Evolutionary conservation across 1,140 invertebrate species (phyloP).

Genomic region (Elymnias hypermnestra): DNA sequence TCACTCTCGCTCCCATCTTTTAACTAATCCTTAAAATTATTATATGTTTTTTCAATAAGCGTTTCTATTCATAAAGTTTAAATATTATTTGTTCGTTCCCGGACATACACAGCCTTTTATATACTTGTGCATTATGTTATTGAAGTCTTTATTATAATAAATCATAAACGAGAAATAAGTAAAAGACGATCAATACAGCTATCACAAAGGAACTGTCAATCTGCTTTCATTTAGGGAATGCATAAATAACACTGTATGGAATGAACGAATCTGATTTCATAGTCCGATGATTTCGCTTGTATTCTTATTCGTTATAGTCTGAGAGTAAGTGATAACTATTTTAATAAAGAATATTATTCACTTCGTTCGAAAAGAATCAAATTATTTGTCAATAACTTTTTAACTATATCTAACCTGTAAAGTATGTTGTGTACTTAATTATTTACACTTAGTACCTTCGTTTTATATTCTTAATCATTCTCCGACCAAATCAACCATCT

Average conservation of each 20-base stretch:
- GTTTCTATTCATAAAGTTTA: too few species aligned
- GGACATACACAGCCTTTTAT: not conserved
- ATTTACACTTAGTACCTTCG: too few species aligned
- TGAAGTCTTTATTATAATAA: not conserved
- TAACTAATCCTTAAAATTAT: too few species aligned
- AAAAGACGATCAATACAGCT: not conserved
- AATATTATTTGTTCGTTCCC: too few species aligned
- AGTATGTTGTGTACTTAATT: too few species aligned
- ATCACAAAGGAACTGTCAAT: conserved; percentile 17
- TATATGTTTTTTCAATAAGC: too few species aligned
- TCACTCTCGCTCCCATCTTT: too few species aligned
- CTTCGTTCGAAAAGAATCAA: too few species aligned
- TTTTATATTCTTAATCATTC: too few species aligned
- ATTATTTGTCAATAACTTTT: too few species aligned
- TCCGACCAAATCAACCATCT: too few species aligned
- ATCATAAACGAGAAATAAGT: conserved; percentile 2
- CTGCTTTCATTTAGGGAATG: conserved; percentile 9
- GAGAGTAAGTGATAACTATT: not conserved
- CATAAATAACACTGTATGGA: conserved; percentile 19
- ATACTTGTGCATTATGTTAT: not conserved
- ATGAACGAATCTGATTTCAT: conserved; percentile 32
- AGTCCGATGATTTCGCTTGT: conserved; percentile 27
- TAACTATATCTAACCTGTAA: too few species aligned
- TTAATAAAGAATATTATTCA: not conserved
- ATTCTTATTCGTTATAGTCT: not conserved